Evolutionary conservation across 2,888 invertebrate species (phyloP), one percentile per base, ranked within the genome.

Genomic region (Chydorus sphaericus): DNA sequence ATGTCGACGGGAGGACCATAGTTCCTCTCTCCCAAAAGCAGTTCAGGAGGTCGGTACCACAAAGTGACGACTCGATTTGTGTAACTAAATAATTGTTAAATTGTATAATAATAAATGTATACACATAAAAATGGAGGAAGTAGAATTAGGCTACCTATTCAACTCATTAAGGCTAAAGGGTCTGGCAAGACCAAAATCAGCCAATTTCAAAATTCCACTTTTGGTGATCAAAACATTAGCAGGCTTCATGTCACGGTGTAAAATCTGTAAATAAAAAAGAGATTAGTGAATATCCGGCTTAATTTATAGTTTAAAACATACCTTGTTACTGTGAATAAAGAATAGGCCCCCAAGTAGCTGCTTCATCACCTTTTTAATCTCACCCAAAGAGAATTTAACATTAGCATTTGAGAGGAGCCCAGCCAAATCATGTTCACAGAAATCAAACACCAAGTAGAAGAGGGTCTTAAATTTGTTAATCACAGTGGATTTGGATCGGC

Each of bases 181-280:
- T 64, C 97, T 75, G 0, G 98, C 96, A 57, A 98, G 73, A 56
- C 98, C 98, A 71, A 98, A 98, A 73, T 98, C 98, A 2, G 98
- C 97, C 57, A 98, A 70, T 71, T 97, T 98, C 1, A 98, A 70
- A 3, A 89, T 81, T 1, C 94, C 98, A 68, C 85, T 85, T 68
- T 93, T 93, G 0, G 96, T 96, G 57, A 98, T 91, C 14, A 98
- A 74, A 30, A 98, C 93, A 73, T 99, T 98, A 0, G 97, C 97
- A 8, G 98, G 93, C 72, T 98, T 98, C 96, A 98, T 96, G 66
- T 98, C 98, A 63, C 94, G 77, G 66, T 93, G 93, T 1, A 93
- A 69, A 61, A 91, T 90, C 78, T 79, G 60, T 33, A 11, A 11
- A 14, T 11, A 3, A 57, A 58, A 69, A 68, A 11, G 67, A 61